These are phyloP conservation scores for Leucopsar rothschildi DNA, from an alignment of 2,113 vertebrate species.

Conservation along the genomic window DNA sequence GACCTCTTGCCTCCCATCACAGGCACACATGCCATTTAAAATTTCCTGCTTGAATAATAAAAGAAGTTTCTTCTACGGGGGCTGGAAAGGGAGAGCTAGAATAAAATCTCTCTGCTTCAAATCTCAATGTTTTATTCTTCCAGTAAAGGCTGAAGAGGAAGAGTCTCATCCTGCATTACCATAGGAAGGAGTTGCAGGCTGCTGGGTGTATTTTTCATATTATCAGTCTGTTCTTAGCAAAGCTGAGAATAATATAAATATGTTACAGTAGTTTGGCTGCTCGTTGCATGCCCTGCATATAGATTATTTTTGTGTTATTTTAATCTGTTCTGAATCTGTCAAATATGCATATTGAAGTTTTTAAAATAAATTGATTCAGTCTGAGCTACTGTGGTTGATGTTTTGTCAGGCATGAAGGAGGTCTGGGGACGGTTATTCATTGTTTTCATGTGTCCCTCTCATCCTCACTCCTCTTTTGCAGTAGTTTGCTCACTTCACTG, in stretches of 20 bases:
- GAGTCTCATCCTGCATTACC: background rate
- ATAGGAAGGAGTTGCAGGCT: background rate
- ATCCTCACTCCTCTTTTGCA: background rate
- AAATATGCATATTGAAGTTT: conserved; percentile 20
- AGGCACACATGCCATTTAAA: background rate
- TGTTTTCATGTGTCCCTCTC: background rate
- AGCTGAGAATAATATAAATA: background rate
- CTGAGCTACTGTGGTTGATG: background rate
- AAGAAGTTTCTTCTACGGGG: background rate
- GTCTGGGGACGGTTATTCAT: background rate
- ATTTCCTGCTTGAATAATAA: background rate
- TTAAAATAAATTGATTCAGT: conserved; percentile 6
- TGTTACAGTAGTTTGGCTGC: conserved; percentile 15
- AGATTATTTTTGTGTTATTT: conserved; percentile 34
- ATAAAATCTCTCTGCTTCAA: background rate
- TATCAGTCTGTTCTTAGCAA: background rate
- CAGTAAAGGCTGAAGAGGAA: background rate
- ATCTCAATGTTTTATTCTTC: background rate
- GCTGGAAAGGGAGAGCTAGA: background rate
- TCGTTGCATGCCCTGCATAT: background rate
- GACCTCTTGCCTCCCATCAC: background rate
- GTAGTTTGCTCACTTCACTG: background rate
- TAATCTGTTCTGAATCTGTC: conserved; percentile 53
- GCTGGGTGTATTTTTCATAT: conserved; percentile 18
- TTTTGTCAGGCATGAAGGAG: conserved; percentile 11